Evolutionary conservation across 2,888 invertebrate genomes (phyloP).

Genomic region (Atethmia centrago): DNA sequence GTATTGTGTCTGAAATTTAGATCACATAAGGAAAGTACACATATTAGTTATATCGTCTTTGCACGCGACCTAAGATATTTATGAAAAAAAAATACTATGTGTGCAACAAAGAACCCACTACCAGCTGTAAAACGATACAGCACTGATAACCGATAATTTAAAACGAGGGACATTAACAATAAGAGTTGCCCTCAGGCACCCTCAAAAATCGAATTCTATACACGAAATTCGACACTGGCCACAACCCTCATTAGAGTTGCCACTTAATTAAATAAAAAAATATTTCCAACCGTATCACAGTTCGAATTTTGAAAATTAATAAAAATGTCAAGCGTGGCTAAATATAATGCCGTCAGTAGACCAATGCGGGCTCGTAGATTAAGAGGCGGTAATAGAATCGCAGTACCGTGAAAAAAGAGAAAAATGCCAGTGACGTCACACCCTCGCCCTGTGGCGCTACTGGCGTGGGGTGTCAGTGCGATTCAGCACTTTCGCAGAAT

Average conservation of each 20-base stretch:
- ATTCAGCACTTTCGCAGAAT: slow-evolving; percentile 87
- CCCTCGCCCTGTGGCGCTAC: slow-evolving; percentile 71
- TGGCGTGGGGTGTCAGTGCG: slow-evolving; percentile 79
- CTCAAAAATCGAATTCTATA: slow-evolving; percentile 77
- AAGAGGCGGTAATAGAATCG: slow-evolving; percentile 81
- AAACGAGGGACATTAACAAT: slow-evolving; percentile 80
- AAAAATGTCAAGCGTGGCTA: slow-evolving; percentile 72
- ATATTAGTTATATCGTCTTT: not conserved
- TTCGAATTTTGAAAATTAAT: slow-evolving; percentile 72
- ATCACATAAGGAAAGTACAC: not conserved
- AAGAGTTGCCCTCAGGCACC: slow-evolving; percentile 75
- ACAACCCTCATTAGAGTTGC: slow-evolving; percentile 82
- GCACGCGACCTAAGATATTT: not conserved
- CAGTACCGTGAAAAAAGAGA: slow-evolving; percentile 82
- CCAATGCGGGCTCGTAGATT: slow-evolving; percentile 73
- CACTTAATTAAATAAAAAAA: slow-evolving; percentile 80
- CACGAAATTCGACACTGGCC: slow-evolving; percentile 83
- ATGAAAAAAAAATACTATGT: not conserved
- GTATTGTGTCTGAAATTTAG: not conserved
- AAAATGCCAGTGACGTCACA: slow-evolving; percentile 80
- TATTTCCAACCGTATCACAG: slow-evolving; percentile 62
- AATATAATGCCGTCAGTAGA: slow-evolving; percentile 70
- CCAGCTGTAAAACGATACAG: slow-evolving; percentile 81
- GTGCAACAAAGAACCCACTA: slow-evolving; percentile 62
- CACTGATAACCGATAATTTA: slow-evolving; percentile 83